Evolutionary conservation across 1,140 invertebrate species (phyloP).

Genomic region (Drosophila persimilis): DNA sequence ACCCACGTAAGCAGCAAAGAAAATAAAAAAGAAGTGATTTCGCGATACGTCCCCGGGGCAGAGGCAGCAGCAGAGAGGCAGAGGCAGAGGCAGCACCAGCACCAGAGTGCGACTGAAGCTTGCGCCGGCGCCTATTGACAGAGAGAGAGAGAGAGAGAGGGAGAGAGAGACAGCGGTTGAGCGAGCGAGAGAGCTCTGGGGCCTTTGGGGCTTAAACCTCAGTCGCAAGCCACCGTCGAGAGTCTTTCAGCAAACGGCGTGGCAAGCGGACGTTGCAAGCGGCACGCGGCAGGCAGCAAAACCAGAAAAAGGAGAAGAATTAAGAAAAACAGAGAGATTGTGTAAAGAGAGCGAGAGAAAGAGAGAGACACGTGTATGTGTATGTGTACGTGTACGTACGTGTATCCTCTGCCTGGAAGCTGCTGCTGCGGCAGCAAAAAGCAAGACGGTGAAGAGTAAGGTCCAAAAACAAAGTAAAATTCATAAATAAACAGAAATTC

Average conservation of each 20-base stretch:
- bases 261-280: slow-evolving; percentile 60
- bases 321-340: slow-evolving; percentile 20
- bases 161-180: background rate
- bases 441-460: slow-evolving; percentile 24
- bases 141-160: slow-evolving; percentile 3
- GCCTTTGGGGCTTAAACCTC: slow-evolving; percentile 33
- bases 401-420: slow-evolving; percentile 13
- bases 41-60: slow-evolving; percentile 75
- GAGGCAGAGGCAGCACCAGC: slow-evolving; percentile 4
- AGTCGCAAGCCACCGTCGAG: slow-evolving; percentile 44
- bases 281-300: slow-evolving; percentile 30
- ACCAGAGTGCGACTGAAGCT: slow-evolving; percentile 17
- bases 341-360: background rate
- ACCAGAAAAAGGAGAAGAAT: slow-evolving; percentile 19
- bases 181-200: slow-evolving; percentile 31
- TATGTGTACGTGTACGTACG: slow-evolving; percentile 9
- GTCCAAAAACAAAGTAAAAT: slow-evolving; percentile 46
- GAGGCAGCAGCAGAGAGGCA: slow-evolving; percentile 28
- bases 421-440: slow-evolving; percentile 6
- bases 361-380: background rate
- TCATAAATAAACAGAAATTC: slow-evolving; percentile 43
- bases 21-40: slow-evolving; percentile 55
- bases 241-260: slow-evolving; percentile 70
- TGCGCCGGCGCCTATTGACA: slow-evolving; percentile 57
- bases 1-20: slow-evolving; percentile 69